A percentile compares a stretch with the other conserved stretches of the same genome.
These are phyloP conservation scores for Hirundichthys speculiger DNA, from an alignment of 2,113 vertebrate genomes.

Conservation along the genomic window DNA sequence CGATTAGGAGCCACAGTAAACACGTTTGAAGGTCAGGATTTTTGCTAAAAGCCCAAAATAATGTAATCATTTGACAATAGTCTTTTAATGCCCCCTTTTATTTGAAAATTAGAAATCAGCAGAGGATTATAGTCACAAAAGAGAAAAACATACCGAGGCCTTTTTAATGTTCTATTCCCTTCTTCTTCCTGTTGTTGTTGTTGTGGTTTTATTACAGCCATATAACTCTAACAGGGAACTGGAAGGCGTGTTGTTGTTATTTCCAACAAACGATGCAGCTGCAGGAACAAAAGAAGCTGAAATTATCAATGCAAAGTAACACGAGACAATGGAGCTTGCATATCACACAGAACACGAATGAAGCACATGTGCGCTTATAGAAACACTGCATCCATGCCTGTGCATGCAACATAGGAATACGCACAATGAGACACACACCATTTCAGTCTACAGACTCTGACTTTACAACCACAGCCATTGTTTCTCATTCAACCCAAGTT, in stretches of 20 bases:
- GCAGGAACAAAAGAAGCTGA: constrained; percentile 65
- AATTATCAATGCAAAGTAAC: constrained; percentile 69
- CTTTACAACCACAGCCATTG: constrained; percentile 41
- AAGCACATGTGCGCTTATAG: constrained; percentile 44
- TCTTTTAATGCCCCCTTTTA: constrained; percentile 70
- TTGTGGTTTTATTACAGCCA: constrained; percentile 10
- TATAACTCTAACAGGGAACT: constrained; percentile 52
- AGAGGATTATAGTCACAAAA: constrained; percentile 54
- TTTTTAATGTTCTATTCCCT: constrained; percentile 38
- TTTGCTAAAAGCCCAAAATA: constrained; percentile 60
- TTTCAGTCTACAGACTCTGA: constrained; percentile 3
- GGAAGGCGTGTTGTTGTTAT: constrained; percentile 58
- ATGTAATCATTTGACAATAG: constrained; percentile 67
- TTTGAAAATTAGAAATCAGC: constrained; percentile 51
- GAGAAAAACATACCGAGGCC: constrained; percentile 47
- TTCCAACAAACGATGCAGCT: constrained; percentile 59
- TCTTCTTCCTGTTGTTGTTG: background rate
- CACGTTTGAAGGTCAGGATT: constrained; percentile 55
- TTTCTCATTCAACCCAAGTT: constrained; percentile 49
- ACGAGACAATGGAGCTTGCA: constrained; percentile 54
- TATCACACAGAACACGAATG: constrained; percentile 57
- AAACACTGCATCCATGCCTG: constrained; percentile 23
- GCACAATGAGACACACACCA: constrained; percentile 1
- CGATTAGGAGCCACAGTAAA: constrained; percentile 34
- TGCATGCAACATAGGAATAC: constrained; percentile 6